Evolutionary conservation across 2,888 invertebrate species (phyloP).

Genomic region (Ferdinandea cuprea): DNA sequence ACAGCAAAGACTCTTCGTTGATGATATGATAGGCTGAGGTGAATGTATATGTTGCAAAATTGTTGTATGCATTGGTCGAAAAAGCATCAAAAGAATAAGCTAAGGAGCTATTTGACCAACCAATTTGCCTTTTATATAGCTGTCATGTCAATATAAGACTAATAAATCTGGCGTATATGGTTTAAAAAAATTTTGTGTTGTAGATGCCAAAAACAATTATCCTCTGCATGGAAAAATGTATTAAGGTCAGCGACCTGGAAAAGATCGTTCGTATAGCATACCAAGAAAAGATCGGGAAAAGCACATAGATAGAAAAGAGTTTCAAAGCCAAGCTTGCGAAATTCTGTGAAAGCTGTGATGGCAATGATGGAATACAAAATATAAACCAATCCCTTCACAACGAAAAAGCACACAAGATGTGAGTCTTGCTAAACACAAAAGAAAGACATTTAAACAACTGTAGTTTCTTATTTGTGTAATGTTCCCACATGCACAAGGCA

Average conservation of each 20-base stretch:
- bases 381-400: conserved; percentile 36
- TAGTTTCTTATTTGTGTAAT: no score
- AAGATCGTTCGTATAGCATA: conserved; percentile 15
- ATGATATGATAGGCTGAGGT: no score
- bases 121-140: conserved; percentile 23
- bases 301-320: conserved; percentile 18
- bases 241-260: conserved; percentile 19
- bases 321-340: no score
- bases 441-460: no score
- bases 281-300: no score
- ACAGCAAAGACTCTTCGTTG: no score
- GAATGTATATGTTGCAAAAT: no score
- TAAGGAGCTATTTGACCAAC: conserved; percentile 18
- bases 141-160: conserved; percentile 74
- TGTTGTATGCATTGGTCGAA: no score
- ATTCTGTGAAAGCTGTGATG: no score
- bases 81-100: neutral
- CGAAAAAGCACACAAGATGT: neutral
- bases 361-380: no score
- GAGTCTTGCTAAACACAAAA: no score
- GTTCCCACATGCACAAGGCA: no score
- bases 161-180: conserved; percentile 77
- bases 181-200: conserved; percentile 76
- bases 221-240: conserved; percentile 5
- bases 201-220: conserved; percentile 26